These are phyloP conservation scores for Trachymyrmex cornetzi DNA, from an alignment of 1,140 invertebrate genomes.

Conservation along the genomic window DNA sequence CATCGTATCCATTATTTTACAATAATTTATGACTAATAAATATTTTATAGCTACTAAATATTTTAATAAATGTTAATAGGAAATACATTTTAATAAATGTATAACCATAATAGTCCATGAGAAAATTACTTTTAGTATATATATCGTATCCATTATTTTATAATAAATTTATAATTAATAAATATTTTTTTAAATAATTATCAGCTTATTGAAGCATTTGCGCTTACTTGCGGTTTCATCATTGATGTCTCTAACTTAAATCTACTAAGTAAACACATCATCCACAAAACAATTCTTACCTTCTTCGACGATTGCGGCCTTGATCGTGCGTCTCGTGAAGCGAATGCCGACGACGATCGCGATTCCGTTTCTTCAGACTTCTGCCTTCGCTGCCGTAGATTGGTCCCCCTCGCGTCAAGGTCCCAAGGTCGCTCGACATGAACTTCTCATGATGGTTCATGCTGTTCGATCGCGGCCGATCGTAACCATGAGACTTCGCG, in stretches of 20 bases:
- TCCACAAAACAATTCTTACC: slow-evolving; percentile 73
- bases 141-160: background rate
- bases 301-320: slow-evolving; percentile 78
- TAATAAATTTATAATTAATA: background rate
- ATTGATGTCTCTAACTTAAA: background rate
- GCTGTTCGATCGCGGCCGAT: slow-evolving; percentile 74
- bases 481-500: slow-evolving; percentile 70
- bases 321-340: slow-evolving; percentile 81
- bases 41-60: background rate
- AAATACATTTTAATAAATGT: no score
- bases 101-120: background rate
- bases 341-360: slow-evolving; percentile 81
- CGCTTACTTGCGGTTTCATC: background rate
- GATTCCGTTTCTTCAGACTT: slow-evolving; percentile 79
- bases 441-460: slow-evolving; percentile 78
- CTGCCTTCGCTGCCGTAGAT: slow-evolving; percentile 83
- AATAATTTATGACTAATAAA: background rate
- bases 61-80: no score
- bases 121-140: background rate
- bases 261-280: background rate
- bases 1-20: background rate
- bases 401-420: slow-evolving; percentile 78
- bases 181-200: background rate
- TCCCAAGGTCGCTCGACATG: slow-evolving; percentile 69
- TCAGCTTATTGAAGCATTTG: background rate